A percentile compares a stretch with the other conserved stretches of the same genome.
Evolutionary conservation across 2,797 vertebrate species (phyloP).

Genomic region (Apodemus agrarius): DNA sequence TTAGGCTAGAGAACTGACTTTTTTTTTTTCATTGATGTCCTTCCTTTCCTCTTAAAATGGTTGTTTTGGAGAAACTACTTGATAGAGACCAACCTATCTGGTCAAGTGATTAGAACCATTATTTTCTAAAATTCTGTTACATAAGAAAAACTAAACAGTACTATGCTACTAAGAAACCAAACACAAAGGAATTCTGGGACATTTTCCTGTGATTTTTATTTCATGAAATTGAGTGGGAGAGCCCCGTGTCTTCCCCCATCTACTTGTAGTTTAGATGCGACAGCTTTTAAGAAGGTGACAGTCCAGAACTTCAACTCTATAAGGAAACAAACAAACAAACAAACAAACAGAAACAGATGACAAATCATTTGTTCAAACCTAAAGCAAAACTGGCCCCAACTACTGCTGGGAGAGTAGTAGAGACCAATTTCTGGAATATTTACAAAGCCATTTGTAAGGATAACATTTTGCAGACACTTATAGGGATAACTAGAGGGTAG

Average conservation of each 20-base stretch:
- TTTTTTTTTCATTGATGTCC: not conserved
- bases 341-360: constrained; percentile 77
- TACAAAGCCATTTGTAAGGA: constrained; percentile 73
- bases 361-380: constrained; percentile 71
- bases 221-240: constrained; percentile 25
- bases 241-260: not conserved
- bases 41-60: not conserved
- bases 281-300: constrained; percentile 48
- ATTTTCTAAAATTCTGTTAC: not conserved
- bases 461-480: constrained; percentile 74
- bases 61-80: not conserved
- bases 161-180: constrained; percentile 47
- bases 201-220: constrained; percentile 42
- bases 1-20: not conserved
- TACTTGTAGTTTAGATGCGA: constrained; percentile 65
- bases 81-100: not conserved
- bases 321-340: constrained; percentile 68
- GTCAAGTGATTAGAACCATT: not conserved
- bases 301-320: constrained; percentile 68
- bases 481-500: not conserved
- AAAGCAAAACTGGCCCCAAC: constrained; percentile 72
- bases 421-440: constrained; percentile 69
- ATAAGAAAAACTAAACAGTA: not conserved
- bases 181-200: constrained; percentile 39
- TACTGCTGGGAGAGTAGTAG: constrained; percentile 47